Percentiles rank a stretch among this genome's conserved stretches.
Evolutionary conservation across 2,888 invertebrate species (phyloP).

Genomic region (Ormyrus rosae): DNA sequence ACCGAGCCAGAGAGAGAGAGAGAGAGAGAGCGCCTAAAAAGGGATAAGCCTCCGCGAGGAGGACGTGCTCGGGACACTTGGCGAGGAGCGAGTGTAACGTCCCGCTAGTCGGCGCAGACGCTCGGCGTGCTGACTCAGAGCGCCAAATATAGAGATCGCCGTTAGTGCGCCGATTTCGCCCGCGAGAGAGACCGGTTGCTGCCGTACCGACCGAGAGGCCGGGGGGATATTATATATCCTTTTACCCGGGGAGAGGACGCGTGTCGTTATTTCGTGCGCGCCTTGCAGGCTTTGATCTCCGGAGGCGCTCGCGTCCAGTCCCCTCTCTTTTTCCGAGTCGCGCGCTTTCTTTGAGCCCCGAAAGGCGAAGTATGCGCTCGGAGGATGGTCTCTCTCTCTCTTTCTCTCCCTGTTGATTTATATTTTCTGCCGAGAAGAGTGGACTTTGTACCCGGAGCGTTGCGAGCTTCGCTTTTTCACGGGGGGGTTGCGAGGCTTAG

Average conservation of each 20-base stretch:
- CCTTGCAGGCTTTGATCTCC: slow-evolving; percentile 29
- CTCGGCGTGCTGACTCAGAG: slow-evolving; percentile 60
- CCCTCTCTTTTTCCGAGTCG: slow-evolving; percentile 15
- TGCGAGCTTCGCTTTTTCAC: no score
- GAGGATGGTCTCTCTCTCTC: background rate
- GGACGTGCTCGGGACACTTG: no score
- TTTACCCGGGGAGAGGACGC: slow-evolving; percentile 31
- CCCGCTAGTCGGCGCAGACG: background rate
- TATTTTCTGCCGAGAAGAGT: background rate
- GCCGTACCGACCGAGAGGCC: slow-evolving; percentile 49
- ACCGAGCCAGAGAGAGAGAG: no score
- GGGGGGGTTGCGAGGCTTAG: no score
- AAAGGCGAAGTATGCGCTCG: background rate
- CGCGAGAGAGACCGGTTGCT: slow-evolving; percentile 1
- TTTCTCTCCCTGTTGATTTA: slow-evolving; percentile 19
- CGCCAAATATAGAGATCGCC: slow-evolving; percentile 63
- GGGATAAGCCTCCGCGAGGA: no score
- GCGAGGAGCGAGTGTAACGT: no score
- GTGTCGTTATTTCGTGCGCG: slow-evolving; percentile 7
- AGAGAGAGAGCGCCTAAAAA: no score
- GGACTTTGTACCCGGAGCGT: no score
- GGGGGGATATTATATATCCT: background rate
- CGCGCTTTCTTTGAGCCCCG: background rate
- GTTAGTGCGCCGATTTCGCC: slow-evolving; percentile 31
- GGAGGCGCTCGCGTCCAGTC: slow-evolving; percentile 19